Conservation (phyloP, 2,113 vertebrate species). For the Semicossyphus pulcher region DNA sequence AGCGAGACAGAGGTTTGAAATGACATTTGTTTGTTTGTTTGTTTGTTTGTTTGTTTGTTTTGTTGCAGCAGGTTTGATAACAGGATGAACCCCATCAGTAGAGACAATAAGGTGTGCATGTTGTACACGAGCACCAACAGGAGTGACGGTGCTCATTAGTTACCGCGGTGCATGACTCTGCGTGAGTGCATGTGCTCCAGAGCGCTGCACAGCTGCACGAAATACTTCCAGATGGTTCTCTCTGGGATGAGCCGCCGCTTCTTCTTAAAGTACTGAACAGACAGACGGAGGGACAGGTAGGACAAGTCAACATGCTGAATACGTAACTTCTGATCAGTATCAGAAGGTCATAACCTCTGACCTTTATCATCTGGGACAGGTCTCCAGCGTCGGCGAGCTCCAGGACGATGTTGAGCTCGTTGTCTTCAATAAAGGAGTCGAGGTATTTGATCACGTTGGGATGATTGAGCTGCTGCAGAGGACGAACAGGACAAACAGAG, state of each 20-base stretch:
- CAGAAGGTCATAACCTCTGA: slow-evolving; percentile 76
- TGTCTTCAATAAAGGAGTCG: slow-evolving; percentile 96
- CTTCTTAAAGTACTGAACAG: slow-evolving; percentile 93
- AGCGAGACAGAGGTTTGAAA: too few relatives aligned
- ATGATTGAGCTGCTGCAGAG: slow-evolving; percentile 93
- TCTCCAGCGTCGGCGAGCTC: slow-evolving; percentile 96
- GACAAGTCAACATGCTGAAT: too few relatives aligned
- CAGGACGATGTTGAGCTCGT: slow-evolving; percentile 95
- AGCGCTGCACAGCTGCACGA: slow-evolving; percentile 96
- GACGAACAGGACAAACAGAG: slow-evolving; percentile 50
- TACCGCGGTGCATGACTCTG: slow-evolving; percentile 95
- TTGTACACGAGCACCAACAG: neutral
- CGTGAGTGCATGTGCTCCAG: slow-evolving; percentile 97
- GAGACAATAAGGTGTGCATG: neutral
- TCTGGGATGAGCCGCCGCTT: slow-evolving; percentile 95
- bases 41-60: too few relatives aligned
- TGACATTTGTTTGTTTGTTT: too few relatives aligned
- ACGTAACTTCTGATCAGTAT: too few relatives aligned
- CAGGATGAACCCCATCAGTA: too few relatives aligned
- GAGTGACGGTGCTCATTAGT: neutral
- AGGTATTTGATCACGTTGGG: slow-evolving; percentile 97
- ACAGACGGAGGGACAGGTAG: neutral
- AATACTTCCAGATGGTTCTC: slow-evolving; percentile 97
- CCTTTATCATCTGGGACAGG: slow-evolving; percentile 97
- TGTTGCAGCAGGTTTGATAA: too few relatives aligned